Percentiles rank a stretch among this genome's conserved stretches.
These are phyloP conservation scores for Nasonia oneida DNA, from an alignment of 2,888 invertebrate genomes.

Conservation along the genomic window DNA sequence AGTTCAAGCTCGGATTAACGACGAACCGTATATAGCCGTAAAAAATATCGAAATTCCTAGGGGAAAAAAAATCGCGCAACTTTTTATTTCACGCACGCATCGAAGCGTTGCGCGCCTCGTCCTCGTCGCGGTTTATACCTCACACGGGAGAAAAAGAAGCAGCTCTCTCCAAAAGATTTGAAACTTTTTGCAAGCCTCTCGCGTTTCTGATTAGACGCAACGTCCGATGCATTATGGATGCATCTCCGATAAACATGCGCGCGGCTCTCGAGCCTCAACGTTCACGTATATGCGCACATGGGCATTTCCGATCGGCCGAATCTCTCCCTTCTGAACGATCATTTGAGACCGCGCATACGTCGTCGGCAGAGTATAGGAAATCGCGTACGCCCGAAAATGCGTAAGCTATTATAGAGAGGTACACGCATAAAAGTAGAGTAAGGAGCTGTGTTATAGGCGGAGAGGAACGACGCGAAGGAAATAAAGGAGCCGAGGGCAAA, in stretches of 20 bases:
- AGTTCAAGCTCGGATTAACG: too few species aligned
- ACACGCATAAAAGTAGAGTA: neutral
- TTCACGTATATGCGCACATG: neutral
- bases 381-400: slow-evolving; percentile 31
- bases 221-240: slow-evolving; percentile 32
- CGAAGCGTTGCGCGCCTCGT: neutral
- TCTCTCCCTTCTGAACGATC: neutral
- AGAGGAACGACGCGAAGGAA: slow-evolving; percentile 33
- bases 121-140: neutral
- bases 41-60: neutral
- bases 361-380: neutral
- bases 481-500: slow-evolving; percentile 8
- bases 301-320: slow-evolving; percentile 31
- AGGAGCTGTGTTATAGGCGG: neutral
- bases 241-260: neutral
- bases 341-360: neutral
- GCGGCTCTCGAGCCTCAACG: neutral
- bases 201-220: slow-evolving; percentile 30
- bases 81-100: neutral
- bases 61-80: neutral
- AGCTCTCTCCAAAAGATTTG: neutral
- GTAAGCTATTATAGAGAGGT: neutral
- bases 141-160: neutral
- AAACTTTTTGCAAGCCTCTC: neutral
- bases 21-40: too few species aligned